Base-by-base conservation (phyloP, 2,888 invertebrate genomes). In the Drosophila mercatorum region DNA sequence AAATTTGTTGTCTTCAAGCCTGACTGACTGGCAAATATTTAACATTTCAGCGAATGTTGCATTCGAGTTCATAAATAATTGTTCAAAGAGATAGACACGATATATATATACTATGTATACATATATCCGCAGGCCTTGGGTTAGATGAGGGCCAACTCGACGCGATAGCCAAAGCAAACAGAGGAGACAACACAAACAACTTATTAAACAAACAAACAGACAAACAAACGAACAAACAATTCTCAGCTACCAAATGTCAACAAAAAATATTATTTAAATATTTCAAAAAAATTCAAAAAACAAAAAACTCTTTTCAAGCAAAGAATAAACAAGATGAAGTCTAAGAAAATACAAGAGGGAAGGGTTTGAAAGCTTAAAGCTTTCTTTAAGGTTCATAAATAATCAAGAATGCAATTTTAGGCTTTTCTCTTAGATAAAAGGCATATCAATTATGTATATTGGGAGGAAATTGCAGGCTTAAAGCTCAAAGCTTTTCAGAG, bases 141-240 rank as follows among this genome's bases (percentile, higher is more conserved):
- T 38, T 40, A 40, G 53, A 41, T 41, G 55, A 26, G 55, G 41
- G 40, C 31, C 28, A 41, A 55, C 28, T 12, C 11, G n/a, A 14
- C 14, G 36, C 49, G 75, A 62, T 62, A 64, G 78, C 43, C 69
- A 65, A 75, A 46, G 68, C 64, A 76, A 68, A 72, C 75, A 75
- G 41, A 51, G 58, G 34, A 56, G 34, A 56, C 40, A 75, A 75
- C 34, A 67, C 61, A 75, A 69, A 49, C 68, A 72, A 44, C 31
- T 34, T 26, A 14, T 55, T 51, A 47, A 43, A n/a, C 41, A 72
- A 60, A 51, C 46, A 72, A 43, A n/a, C 41, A 72, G 56, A 51
- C 44, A 72, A 59, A 55, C 78, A 78, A 76, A 68, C 78, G 68
- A 55, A 55, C 78, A 78, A 76, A 68, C 78, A 73, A 55, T 55